These are phyloP conservation scores for Eupelmus urozonus DNA, from an alignment of 2,888 invertebrate genomes.

Conservation along the genomic window DNA sequence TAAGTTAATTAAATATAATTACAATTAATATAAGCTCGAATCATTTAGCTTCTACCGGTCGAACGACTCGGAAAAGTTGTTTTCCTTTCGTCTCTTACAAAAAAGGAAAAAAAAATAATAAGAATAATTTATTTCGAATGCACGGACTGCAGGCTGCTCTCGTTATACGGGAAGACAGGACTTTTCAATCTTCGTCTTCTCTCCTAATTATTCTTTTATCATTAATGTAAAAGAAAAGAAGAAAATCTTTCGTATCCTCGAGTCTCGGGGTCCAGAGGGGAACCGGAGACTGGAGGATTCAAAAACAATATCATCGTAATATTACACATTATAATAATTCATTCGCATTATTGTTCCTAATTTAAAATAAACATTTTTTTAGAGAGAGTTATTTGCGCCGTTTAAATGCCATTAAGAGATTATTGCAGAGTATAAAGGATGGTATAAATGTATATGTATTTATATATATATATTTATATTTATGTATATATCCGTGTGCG, in stretches of 20 bases:
- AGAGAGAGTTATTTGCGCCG: slow-evolving; percentile 66
- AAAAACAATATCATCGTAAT: slow-evolving; percentile 43
- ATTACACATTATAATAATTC: slow-evolving; percentile 25
- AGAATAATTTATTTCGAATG: slow-evolving; percentile 62
- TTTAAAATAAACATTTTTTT: slow-evolving; percentile 38
- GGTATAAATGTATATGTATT: slow-evolving; percentile 69
- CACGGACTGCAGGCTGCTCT: slow-evolving; percentile 63
- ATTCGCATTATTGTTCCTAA: slow-evolving; percentile 15
- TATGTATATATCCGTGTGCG: slow-evolving; percentile 67
- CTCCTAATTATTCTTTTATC: slow-evolving; percentile 56
- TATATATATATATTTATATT: slow-evolving; percentile 64
- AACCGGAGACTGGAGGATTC: slow-evolving; percentile 32
- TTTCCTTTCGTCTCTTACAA: slow-evolving; percentile 57
- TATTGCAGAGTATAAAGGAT: slow-evolving; percentile 70
- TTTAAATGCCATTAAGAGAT: slow-evolving; percentile 70
- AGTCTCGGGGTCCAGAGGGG: slow-evolving; percentile 2
- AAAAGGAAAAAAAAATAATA: slow-evolving; percentile 44
- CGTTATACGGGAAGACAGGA: slow-evolving; percentile 66
- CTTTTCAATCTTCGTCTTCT: slow-evolving; percentile 65
- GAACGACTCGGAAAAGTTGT: slow-evolving; percentile 65
- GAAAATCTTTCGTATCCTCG: slow-evolving; percentile 35
- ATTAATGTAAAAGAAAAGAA: slow-evolving; percentile 46
- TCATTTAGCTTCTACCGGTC: slow-evolving; percentile 64
- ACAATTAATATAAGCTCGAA: slow-evolving; percentile 32
- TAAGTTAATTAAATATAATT: slow-evolving; percentile 16